Percentiles rank a stretch among this genome's conserved stretches.
phyloP scores from a whole-genome alignment of 2,888 invertebrate genomes.

The Apamea anceps region DNA sequence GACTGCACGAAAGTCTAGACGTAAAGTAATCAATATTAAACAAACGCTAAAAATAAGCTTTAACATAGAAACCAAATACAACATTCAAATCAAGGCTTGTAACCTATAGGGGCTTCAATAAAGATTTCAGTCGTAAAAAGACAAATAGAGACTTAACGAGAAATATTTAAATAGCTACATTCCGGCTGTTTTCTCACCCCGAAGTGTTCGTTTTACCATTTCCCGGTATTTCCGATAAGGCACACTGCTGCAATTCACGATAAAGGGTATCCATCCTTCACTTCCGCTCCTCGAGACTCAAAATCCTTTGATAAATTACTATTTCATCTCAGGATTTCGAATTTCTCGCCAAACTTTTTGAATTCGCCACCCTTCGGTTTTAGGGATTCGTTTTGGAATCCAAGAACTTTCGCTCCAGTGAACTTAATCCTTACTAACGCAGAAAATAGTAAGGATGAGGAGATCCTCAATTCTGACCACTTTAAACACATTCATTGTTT shows the following conservation, averaged over 20 bases:
- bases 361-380: slow-evolving; percentile 79
- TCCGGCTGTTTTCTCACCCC: slow-evolving; percentile 63
- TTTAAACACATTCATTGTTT: not conserved
- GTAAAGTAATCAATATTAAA: slow-evolving; percentile 60
- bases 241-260: slow-evolving; percentile 65
- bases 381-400: slow-evolving; percentile 60
- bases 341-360: slow-evolving; percentile 82
- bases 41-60: slow-evolving; percentile 47
- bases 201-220: slow-evolving; percentile 68
- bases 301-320: slow-evolving; percentile 90
- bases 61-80: slow-evolving; percentile 8
- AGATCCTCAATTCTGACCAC: not conserved
- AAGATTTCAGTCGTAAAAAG: slow-evolving; percentile 19
- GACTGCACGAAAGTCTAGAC: slow-evolving; percentile 61
- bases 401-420: slow-evolving; percentile 42
- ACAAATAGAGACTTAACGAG: slow-evolving; percentile 34
- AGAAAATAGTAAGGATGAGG: slow-evolving; percentile 13
- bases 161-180: slow-evolving; percentile 63
- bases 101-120: not conserved
- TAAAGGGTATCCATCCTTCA: slow-evolving; percentile 80
- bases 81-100: slow-evolving; percentile 4
- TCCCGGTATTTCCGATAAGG: slow-evolving; percentile 71
- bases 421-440: slow-evolving; percentile 36
- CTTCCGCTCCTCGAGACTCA: slow-evolving; percentile 83
- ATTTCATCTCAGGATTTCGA: slow-evolving; percentile 87